Evolutionary conservation across 37 sponge, comb jelly and placozoan genomes (phyloP).

Genomic region (Geodia barretti): DNA sequence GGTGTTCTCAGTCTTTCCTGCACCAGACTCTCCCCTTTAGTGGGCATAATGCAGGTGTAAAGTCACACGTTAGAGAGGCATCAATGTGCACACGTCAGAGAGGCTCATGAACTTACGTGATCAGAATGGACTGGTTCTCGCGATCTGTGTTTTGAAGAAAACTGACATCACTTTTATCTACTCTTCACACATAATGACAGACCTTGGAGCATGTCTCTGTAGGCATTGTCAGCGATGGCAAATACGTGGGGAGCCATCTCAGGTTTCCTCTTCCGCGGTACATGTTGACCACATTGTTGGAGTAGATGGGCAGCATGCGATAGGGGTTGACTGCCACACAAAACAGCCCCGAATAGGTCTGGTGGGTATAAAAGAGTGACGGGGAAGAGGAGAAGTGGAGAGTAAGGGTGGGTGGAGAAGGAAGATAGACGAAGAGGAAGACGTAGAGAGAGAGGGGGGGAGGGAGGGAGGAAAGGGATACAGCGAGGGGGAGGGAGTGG

Average conservation of each 20-base stretch:
- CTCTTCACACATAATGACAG: background rate
- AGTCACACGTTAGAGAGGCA: too few relatives aligned
- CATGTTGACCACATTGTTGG: constrained; percentile 86
- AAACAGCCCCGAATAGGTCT: constrained; percentile 99
- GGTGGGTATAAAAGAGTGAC: background rate
- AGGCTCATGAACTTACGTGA: constrained; percentile 93
- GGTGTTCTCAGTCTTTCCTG: constrained; percentile 99
- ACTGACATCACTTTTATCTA: background rate
- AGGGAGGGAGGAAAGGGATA: background rate
- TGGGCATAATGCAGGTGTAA: too few relatives aligned
- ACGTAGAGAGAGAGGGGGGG: background rate
- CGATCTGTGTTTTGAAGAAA: constrained; percentile 68
- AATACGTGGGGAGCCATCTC: constrained; percentile 98
- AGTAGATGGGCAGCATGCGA: constrained; percentile 91
- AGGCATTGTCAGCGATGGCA: constrained; percentile 95
- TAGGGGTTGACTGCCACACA: constrained; percentile 99
- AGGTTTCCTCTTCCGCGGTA: constrained; percentile 89
- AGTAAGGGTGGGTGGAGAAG: background rate
- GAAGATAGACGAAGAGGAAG: background rate
- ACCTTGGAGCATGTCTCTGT: constrained; percentile 96
- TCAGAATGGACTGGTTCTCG: constrained; percentile 98
- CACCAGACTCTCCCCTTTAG: constrained; percentile 96
- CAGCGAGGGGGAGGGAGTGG: too few relatives aligned
- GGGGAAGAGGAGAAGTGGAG: constrained; percentile 7
- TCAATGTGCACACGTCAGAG: too few relatives aligned